A percentile compares a stretch with the other conserved stretches of the same genome.
Evolutionary conservation across 2,797 vertebrate genomes (phyloP).

Genomic region (Aselliscus stoliczkanus): DNA sequence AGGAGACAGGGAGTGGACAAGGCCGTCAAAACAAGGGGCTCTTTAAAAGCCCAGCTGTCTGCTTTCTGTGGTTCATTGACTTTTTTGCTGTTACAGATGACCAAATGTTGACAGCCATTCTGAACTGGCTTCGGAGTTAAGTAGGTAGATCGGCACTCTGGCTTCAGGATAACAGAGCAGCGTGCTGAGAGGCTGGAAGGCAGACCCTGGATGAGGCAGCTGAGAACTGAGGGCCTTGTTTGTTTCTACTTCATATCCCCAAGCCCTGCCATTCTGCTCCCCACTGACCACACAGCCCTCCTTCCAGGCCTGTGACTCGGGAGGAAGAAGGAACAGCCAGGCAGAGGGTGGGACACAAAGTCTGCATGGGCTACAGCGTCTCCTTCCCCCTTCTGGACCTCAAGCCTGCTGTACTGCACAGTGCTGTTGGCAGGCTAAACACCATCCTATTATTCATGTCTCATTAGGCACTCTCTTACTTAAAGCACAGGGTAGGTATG

Average conservation of each 20-base stretch:
- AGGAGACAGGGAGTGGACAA: not conserved
- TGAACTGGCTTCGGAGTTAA: constrained; percentile 14
- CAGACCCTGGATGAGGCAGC: not conserved
- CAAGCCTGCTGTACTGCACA: fast-evolving
- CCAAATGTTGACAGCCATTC: constrained; percentile 60
- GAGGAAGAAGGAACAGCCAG: not conserved
- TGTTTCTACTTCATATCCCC: not conserved
- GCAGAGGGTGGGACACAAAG: no score
- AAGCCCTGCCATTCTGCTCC: not conserved
- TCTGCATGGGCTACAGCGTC: not conserved
- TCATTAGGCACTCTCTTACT: fast-evolving
- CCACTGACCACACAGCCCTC: not conserved
- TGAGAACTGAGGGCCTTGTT: not conserved
- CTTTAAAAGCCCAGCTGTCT: constrained; percentile 43
- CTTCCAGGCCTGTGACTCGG: not conserved
- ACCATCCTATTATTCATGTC: not conserved
- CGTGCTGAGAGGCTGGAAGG: not conserved
- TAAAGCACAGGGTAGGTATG: fast-evolving
- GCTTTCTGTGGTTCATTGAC: constrained; percentile 44
- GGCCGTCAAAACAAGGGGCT: constrained; percentile 9
- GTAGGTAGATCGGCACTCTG: constrained; percentile 13
- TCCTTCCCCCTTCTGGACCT: not conserved
- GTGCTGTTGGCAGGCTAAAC: not conserved
- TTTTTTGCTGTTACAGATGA: constrained; percentile 62
- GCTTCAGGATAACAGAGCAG: not conserved